Percentiles rank a stretch among this genome's conserved stretches.
These are phyloP conservation scores for Melierax canorus DNA, from an alignment of 2,113 vertebrate species.

Conservation along the genomic window DNA sequence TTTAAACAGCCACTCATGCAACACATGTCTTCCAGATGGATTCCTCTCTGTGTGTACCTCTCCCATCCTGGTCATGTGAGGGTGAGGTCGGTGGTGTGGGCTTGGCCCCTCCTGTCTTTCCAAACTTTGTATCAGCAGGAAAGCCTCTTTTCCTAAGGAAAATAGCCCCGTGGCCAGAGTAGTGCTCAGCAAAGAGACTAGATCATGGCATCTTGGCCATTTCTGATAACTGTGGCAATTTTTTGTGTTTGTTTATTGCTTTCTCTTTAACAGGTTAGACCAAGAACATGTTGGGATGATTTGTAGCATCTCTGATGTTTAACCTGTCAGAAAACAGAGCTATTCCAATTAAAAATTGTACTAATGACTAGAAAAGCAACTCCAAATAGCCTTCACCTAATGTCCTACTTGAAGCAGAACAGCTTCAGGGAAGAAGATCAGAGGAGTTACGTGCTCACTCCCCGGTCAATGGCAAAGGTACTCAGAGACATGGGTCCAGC, in stretches of 20 bases:
- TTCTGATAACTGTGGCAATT: background rate
- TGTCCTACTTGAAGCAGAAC: background rate
- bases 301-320: background rate
- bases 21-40: background rate
- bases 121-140: background rate
- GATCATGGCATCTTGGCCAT: background rate
- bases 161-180: background rate
- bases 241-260: background rate
- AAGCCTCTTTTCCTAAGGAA: background rate
- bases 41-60: background rate
- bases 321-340: background rate
- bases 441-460: fast-evolving
- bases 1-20: background rate
- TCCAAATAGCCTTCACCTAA: background rate
- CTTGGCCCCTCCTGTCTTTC: background rate
- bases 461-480: background rate
- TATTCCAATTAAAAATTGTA: background rate
- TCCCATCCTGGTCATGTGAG: background rate
- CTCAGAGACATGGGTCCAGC: background rate
- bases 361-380: background rate
- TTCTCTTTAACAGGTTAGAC: background rate
- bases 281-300: background rate
- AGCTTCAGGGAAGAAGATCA: background rate
- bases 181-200: background rate
- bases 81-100: background rate